Base-by-base conservation (phyloP, 2,113 vertebrate species). In the Empidonax traillii region DNA sequence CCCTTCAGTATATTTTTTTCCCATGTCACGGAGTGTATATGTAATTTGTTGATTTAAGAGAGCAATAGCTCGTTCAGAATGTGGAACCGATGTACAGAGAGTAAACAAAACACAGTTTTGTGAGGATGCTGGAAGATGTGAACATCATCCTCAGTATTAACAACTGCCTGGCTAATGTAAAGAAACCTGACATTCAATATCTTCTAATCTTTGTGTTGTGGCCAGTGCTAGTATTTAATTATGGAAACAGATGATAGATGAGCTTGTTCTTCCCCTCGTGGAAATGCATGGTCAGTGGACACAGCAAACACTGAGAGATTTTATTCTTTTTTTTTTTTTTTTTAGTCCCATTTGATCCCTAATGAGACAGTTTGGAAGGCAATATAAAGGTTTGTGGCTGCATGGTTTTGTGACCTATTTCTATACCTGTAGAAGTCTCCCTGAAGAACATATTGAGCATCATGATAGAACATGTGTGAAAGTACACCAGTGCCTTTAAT, bases 31-130 rank as follows among this genome's bases (percentile, higher is more conserved):
- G 71, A 17, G 43, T 55, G 46, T 77, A 51, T 71, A 14, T 87
- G 39, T 72, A 13, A 49, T 92, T 91, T 91, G 27, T 81, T 39
- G 81, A 35, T 94, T 96, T 93, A 49, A 79, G 66, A 65, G 13
- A 81, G 43, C 0, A 4, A 51, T 77, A 88, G 84, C 71, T 92
- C 41, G 17, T 89, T 92, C 69, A 94, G 92, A 96, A 84, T 28
- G 35, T 12, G 33, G 55, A 77, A 67, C 35, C 66, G 19, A 90
- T 5, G 10, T 89, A 61, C 77, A 61, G 41, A 63, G 27, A 72
- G 91, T 89, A 94, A 97, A 93, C 88, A 96, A 87, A 95, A 73
- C 55, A 59, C 4, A 1, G 7, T 96, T 85, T 39, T 87, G 22
- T 71, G 74, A 92, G 88, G 55, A 87, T 93, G 79, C 53, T 89